Base-by-base conservation (phyloP, 1,140 invertebrate species). In the Branchinecta lindahli region DNA sequence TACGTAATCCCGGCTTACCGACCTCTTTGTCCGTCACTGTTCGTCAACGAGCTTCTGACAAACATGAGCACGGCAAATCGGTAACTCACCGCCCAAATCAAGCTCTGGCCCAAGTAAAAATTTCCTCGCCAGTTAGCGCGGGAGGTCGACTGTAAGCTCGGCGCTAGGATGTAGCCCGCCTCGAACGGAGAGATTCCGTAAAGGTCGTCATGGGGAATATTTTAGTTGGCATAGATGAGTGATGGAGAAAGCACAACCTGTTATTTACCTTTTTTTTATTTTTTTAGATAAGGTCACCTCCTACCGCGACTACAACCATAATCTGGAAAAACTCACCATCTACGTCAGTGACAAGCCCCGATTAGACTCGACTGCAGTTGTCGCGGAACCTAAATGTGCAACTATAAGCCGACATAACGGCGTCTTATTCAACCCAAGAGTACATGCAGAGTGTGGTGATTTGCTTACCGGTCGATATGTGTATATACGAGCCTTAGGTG, bases 401-500 rank as follows among this genome's bases (percentile, higher is more conserved):
- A 80, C 80, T 68, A 78, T 84, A 45, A 79, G 80, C 7, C 78
- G 82, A 71, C 75, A 78, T 44, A 83, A 83, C 75, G 80, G 82
- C 72, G 83, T 82, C 20, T 77, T 84, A 21, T 83, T 82, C 73
- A 76, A 78, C 70, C 75, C 75, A 7, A 77, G 77, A 70, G 74
- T 84, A 8, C 80, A 82, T 70, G 77, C 84, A 66, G 79, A 81
- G 72, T 84, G 83, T 73, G 75, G 76, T 9, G 72, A 74, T n/a
- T 76, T 75, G 8, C 75, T 81, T 20, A 76, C 74, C 18, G 83
- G 82, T 9, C 78, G 83, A n/a, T 84, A 83, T 72, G 77, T 84
- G 15, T 82, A 83, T 71, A 79, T 84, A 44, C 79, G 82, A 74
- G 82, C 82, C 0, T 80, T 77, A 71, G 82, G 83, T n/a, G 76